Percentiles rank a stretch among this genome's conserved stretches.
phyloP scores from a whole-genome alignment of 2,888 invertebrate species.

The Protula sp. region DNA sequence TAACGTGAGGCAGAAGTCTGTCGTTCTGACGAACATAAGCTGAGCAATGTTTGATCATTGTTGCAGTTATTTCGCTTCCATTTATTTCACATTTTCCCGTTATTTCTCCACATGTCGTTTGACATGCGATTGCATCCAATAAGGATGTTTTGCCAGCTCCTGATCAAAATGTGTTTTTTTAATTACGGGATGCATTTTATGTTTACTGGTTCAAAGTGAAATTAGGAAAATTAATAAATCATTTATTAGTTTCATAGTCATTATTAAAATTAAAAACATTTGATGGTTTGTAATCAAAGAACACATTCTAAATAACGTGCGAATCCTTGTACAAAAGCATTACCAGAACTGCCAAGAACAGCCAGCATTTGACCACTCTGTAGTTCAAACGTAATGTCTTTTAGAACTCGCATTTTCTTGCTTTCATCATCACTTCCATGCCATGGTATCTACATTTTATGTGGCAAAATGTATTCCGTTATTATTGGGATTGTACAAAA shows the following conservation, averaged over 20 bases:
- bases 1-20: constrained; percentile 75
- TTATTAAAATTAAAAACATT: too few relatives aligned
- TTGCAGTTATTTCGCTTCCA: constrained; percentile 67
- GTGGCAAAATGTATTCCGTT: too few relatives aligned
- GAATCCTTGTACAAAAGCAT: too few relatives aligned
- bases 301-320: too few relatives aligned
- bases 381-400: constrained; percentile 34
- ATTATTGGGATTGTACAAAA: too few relatives aligned
- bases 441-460: too few relatives aligned
- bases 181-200: too few relatives aligned
- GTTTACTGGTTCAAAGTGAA: too few relatives aligned
- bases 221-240: too few relatives aligned
- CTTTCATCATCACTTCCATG: not conserved
- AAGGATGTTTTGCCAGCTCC: constrained; percentile 92
- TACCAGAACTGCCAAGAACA: constrained; percentile 42
- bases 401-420: constrained; percentile 19
- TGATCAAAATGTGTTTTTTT: too few relatives aligned
- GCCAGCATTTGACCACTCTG: constrained; percentile 41
- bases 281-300: too few relatives aligned
- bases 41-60: constrained; percentile 57
- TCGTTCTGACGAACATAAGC: constrained; percentile 84
- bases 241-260: too few relatives aligned
- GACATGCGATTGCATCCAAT: constrained; percentile 73
- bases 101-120: constrained; percentile 63
- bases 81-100: constrained; percentile 86